These are phyloP conservation scores for Stercorarius parasiticus DNA, from an alignment of 2,113 vertebrate species.

Conservation along the genomic window DNA sequence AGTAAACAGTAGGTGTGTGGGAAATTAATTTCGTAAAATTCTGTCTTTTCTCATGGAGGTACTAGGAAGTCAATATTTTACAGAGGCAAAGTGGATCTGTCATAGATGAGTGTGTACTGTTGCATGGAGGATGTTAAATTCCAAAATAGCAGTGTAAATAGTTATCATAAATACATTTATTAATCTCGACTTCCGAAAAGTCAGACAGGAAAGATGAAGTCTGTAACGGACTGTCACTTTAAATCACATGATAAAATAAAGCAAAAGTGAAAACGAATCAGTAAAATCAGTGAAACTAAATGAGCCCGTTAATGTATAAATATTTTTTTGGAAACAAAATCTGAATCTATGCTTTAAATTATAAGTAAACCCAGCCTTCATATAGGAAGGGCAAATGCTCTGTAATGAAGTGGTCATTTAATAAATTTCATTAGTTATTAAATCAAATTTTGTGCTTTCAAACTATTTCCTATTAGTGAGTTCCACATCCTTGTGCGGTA, in stretches of 20 bases:
- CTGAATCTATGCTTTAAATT: constrained; percentile 39
- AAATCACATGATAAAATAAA: background rate
- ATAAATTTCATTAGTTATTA: constrained; percentile 44
- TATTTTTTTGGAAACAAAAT: background rate
- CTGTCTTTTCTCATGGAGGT: background rate
- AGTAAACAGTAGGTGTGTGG: background rate
- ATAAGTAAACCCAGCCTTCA: background rate
- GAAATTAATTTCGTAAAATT: background rate
- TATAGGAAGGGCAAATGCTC: background rate
- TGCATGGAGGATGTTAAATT: background rate
- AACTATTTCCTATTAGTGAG: background rate
- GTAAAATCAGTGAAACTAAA: background rate
- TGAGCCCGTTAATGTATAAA: background rate
- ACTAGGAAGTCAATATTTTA: background rate
- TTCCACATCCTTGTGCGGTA: background rate
- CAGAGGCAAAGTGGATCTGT: background rate
- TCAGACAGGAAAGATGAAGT: background rate
- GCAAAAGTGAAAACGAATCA: background rate
- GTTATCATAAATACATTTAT: background rate
- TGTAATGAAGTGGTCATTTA: constrained; percentile 50
- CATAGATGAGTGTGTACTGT: background rate
- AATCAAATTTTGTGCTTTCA: constrained; percentile 36
- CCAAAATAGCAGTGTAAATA: background rate
- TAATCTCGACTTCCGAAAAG: background rate
- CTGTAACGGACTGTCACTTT: background rate